Conservation (phyloP, 2,888 invertebrate species). For the Graphium colonna region DNA sequence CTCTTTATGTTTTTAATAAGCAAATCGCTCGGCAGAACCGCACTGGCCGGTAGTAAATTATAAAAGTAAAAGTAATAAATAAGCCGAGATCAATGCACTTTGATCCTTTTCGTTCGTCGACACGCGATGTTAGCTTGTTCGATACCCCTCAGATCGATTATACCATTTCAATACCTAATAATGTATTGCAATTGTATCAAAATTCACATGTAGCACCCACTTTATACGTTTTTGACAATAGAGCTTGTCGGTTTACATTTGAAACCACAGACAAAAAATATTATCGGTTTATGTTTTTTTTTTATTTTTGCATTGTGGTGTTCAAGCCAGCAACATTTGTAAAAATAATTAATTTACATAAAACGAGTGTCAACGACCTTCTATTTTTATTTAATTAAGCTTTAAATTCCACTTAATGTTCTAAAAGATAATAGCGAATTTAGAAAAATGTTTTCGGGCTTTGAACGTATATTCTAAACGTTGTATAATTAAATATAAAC, state of each 20-base stretch:
- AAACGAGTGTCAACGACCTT: neutral
- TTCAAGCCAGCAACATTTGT: too few relatives aligned
- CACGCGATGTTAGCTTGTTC: constrained; percentile 30
- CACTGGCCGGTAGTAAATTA: constrained; percentile 30
- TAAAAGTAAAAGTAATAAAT: constrained; percentile 41
- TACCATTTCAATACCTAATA: constrained; percentile 28
- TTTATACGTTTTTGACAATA: too few relatives aligned
- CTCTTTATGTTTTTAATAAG: constrained; percentile 5
- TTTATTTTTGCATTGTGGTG: too few relatives aligned
- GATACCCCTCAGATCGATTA: constrained; percentile 32
- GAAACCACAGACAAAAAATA: too few relatives aligned
- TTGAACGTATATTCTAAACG: neutral
- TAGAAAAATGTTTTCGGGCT: too few relatives aligned
- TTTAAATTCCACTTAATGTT: too few relatives aligned
- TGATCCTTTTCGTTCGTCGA: constrained; percentile 34
- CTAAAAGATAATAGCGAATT: neutral
- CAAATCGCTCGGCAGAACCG: neutral
- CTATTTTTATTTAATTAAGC: too few relatives aligned
- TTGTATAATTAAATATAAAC: constrained; percentile 15
- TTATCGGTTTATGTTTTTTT: too few relatives aligned
- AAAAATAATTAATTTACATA: too few relatives aligned
- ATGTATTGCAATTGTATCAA: constrained; percentile 22
- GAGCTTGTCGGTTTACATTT: too few relatives aligned
- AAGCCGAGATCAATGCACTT: constrained; percentile 34
- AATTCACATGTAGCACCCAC: too few relatives aligned